Base-by-base conservation (phyloP, 2,113 vertebrate species). In the Puffinus mauretanicus region DNA sequence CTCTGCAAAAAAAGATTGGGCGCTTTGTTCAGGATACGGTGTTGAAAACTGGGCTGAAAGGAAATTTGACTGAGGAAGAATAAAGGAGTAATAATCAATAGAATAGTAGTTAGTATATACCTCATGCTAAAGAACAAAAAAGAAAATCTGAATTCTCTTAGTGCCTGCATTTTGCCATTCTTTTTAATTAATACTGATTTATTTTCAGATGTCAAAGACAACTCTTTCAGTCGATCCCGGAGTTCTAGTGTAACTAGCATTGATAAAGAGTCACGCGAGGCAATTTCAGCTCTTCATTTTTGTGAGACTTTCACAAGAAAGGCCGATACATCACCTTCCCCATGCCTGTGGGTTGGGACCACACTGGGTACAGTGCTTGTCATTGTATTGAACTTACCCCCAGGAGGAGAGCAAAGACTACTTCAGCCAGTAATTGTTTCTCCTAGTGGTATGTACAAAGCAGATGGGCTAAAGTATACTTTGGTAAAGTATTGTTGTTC, bases 211-310 rank as follows among this genome's bases (percentile, higher is more conserved):
- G 98, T 99, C 96, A 99, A 98, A 98, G 99, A 99, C 98, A 99
- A 99, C 97, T 99, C 99, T 64, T 99, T 99, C 98, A 99, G 99
- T 97, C 99, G 99, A 92, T 99, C 99, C 3, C 98, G 99, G 95
- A 99, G 99, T 97, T 99, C 99, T 88, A 99, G 99, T 73, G 99
- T 99, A 97, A 99, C 99, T 97, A 99, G 99, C 98, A 99, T 99
- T 82, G 99, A 99, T 97, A 99, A 99, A 97, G 99, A 99, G 94
- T 98, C 99, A 11, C 98, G 99, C 2, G 99, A 99, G 97, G 98
- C 99, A 64, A 99, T 99, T 97, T 99, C 98, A 88, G 98, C 99
- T 94, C 99, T 99, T 96, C 98, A 99, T 95, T 99, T 99, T 86
- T 98, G 98, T 87, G 99, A 99, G 95, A 99, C 99, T 42, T 99